Evolutionary conservation across 2,888 invertebrate genomes (phyloP), one percentile per base, ranked within the genome.

Genomic region (Thymelicus sylvestris): DNA sequence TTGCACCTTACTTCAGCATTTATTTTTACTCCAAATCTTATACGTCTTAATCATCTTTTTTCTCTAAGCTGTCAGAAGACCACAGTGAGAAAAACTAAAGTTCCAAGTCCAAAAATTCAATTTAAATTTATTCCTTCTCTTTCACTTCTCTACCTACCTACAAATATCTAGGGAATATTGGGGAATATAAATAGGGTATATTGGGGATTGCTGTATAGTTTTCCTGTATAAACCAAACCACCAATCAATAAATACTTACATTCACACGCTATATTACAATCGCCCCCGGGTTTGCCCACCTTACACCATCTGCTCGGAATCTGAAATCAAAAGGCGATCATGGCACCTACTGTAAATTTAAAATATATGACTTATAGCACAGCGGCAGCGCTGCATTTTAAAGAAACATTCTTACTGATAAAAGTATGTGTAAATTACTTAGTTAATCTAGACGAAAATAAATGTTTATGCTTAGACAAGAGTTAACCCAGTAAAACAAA

Each of bases 221-320:
- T 7, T 8, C 19, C 31, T 31, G 31, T 31, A 3, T 31, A 5
- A 31, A 31, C 3, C 31, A 31, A 60, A 60, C 57, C 7, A 70
- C 44, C 13, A 70, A 64, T 70, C 44, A 71, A 61, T 66, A 64
- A 59, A 55, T 65, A 83, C 87, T 86, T 82, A 94, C 94, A 86
- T 88, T 93, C 92, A 78, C 94, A 94, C 13, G 83, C 74, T 0
- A 94, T 77, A 69, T 93, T 89, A 75, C 94, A 94, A 0, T 86
- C 86, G 0, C 94, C 94, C 0, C 94, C 94, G 4, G 82, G 85
- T 75, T 86, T 90, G 0, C 89, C 89, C 71, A 86, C 86, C 73
- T 83, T 86, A 74, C 94, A 94, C 92, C 92, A 93, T 74, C 84
- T 83, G 52, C 82, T 84, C 50, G 93, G 93, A 69, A 94, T 93